Evolutionary conservation across 2,797 vertebrate species (phyloP).

Genomic region (Lagorchestes hirsutus): DNA sequence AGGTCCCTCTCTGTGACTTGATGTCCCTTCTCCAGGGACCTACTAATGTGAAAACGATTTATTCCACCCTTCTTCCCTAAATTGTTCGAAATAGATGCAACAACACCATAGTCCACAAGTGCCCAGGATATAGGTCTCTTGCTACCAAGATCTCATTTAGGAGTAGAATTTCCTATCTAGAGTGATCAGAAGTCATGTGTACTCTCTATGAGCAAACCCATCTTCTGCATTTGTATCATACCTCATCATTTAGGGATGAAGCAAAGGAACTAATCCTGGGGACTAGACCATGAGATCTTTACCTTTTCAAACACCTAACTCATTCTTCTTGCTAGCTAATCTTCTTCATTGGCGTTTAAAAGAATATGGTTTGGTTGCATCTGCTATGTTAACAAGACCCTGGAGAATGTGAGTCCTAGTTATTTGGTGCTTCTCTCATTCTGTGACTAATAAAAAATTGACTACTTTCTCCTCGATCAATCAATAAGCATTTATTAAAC

Average conservation of each 20-base stretch:
- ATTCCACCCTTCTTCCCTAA: not conserved
- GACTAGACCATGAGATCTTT: not conserved
- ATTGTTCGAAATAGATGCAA: not conserved
- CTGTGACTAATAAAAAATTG: not conserved
- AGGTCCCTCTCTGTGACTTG: not conserved
- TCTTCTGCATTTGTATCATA: not conserved
- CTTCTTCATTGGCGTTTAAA: not conserved
- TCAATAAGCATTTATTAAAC: not conserved
- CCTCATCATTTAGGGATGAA: not conserved
- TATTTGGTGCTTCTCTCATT: not conserved
- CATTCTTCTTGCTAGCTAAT: not conserved
- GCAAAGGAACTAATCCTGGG: not conserved
- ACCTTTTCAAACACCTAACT: no score
- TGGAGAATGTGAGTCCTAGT: not conserved
- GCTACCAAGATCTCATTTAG: not conserved
- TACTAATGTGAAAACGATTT: not conserved
- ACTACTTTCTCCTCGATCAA: not conserved
- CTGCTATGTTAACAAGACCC: not conserved
- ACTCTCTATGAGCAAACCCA: not conserved
- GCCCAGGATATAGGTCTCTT: not conserved
- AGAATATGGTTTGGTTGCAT: not conserved
- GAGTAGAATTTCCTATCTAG: not conserved
- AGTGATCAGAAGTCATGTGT: not conserved
- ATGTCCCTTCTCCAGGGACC: not conserved
- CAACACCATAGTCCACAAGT: not conserved